phyloP scores from a whole-genome alignment of 2,888 invertebrate genomes.

The Noctua comes region DNA sequence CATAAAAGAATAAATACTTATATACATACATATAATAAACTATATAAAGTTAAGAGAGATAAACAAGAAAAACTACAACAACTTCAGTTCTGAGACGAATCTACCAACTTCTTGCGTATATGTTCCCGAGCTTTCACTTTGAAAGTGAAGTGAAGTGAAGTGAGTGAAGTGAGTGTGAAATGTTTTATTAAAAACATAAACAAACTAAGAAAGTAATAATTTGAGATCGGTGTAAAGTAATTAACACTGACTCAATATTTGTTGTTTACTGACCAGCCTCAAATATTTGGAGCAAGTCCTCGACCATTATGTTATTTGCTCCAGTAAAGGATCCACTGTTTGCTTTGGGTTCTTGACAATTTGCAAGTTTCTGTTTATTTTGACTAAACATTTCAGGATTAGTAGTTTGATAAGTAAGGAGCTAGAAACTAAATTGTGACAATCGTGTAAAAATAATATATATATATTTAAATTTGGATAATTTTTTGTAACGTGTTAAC shows the following conservation, averaged over 20 bases:
- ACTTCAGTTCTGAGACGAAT: too few relatives aligned
- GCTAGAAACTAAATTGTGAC: neutral
- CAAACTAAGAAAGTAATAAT: neutral
- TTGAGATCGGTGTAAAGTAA: conserved; percentile 11
- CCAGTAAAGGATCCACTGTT: conserved; percentile 37
- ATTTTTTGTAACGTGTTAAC: neutral
- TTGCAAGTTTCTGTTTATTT: conserved; percentile 41
- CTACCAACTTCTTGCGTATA: too few relatives aligned
- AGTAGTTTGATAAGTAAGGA: conserved; percentile 1
- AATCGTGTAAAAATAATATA: too few relatives aligned
- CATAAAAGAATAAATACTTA: too few relatives aligned
- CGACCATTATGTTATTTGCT: conserved; percentile 52
- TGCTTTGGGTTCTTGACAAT: conserved; percentile 12
- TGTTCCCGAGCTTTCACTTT: too few relatives aligned
- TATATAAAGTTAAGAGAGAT: too few relatives aligned
- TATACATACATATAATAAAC: too few relatives aligned
- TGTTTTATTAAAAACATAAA: neutral
- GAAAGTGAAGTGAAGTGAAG: too few relatives aligned
- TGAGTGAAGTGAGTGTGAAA: too few relatives aligned
- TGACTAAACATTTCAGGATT: conserved; percentile 20
- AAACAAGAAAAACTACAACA: too few relatives aligned
- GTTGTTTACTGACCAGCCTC: conserved; percentile 17
- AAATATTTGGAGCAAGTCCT: conserved; percentile 45
- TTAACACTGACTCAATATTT: conserved; percentile 24
- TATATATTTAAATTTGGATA: too few relatives aligned